These are phyloP conservation scores for Dreissena polymorpha DNA, from an alignment of 1,140 invertebrate species.

Conservation along the genomic window DNA sequence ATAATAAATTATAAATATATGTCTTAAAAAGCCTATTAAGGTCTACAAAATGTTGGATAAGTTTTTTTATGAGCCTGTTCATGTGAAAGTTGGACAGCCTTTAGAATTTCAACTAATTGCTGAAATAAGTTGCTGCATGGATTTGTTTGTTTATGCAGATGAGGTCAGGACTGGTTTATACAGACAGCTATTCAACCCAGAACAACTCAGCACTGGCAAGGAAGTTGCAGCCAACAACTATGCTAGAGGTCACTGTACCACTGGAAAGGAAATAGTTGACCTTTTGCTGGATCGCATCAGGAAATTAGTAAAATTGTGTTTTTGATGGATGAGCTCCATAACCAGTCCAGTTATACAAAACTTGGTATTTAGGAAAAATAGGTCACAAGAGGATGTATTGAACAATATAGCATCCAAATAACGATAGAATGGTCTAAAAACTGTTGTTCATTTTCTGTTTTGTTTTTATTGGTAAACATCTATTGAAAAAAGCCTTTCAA, in stretches of 20 bases:
- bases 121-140: background rate
- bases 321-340: background rate
- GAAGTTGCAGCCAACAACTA: slow-evolving; percentile 85
- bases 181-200: slow-evolving; percentile 83
- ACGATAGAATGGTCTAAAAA: background rate
- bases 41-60: no score
- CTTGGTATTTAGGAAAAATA: background rate
- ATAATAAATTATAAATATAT: background rate
- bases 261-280: slow-evolving; percentile 86
- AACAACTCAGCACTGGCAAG: slow-evolving; percentile 87
- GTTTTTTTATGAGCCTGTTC: background rate
- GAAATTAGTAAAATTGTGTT: slow-evolving; percentile 54
- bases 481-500: background rate
- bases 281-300: slow-evolving; percentile 66
- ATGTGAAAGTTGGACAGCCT: background rate
- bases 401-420: no score
- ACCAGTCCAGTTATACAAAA: background rate
- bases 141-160: slow-evolving; percentile 78
- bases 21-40: no score
- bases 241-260: slow-evolving; percentile 69
- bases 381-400: no score
- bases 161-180: slow-evolving; percentile 85
- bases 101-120: background rate
- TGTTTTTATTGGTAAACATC: no score
- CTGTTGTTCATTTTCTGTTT: background rate